Base-by-base conservation (phyloP, 2,797 vertebrate species). In the Gymnopithys bicolor region DNA sequence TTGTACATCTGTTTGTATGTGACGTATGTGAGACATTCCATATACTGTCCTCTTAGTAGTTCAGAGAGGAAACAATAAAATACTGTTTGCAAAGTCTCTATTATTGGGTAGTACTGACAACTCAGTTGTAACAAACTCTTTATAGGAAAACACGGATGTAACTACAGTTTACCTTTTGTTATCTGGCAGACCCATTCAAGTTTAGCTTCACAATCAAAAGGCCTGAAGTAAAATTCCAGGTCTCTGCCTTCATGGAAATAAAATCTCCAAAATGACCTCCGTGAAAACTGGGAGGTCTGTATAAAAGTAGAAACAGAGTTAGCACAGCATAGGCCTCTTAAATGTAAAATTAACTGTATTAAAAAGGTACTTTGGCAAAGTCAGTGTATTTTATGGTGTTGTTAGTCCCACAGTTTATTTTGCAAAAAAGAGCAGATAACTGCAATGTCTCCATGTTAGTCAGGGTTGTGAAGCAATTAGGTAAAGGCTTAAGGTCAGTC, bases 121-220 rank as follows among this genome's bases (percentile, higher is more conserved):
- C 19, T 81, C 24, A n/a, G 28, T 12, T n/a, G 25, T 53, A 90
- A 56, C 51, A 25, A 73, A 30, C 28, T 71, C 7, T 45, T 81
- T 67, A 55, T 8, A 59, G 4, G 9, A 90, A 62, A 41, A 90
- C 79, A 90, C 9, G 7, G 45, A 46, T 43, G 5, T 39, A 87
- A 90, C 10, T 53, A 49, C 30, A 60, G 55, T 64, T 98, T 97
- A 99, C 99, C 99, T 90, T 99, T 98, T 53, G 99, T 98, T 87
- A 99, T 98, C 95, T 99, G 99, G 95, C 99, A 99, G 79, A 98
- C 98, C 99, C 99, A 99, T 92, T 99, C 99, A 43, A 99, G 98
- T 83, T 93, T 97, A 66, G 98, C 98, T n/a, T 99, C 98, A 92
- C 99, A 99, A 93, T 99, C 98, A 95, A 99, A 99, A n/a, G 98